A percentile compares a stretch with the other conserved stretches of the same genome.
These are phyloP conservation scores for Chrysochloris asiatica DNA, from an alignment of 2,113 vertebrate genomes.

Conservation along the genomic window DNA sequence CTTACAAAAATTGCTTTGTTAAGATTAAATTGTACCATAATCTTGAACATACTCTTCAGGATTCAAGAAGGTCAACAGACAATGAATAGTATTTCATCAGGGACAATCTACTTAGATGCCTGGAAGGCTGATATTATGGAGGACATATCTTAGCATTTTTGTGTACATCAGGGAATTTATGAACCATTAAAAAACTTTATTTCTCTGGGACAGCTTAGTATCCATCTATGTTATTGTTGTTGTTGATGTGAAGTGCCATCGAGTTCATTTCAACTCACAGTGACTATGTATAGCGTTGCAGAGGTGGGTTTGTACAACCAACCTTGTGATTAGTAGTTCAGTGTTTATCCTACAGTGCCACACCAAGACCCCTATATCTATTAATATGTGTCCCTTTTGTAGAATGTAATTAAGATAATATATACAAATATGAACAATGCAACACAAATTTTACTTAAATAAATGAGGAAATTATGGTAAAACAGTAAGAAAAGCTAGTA, in stretches of 20 bases:
- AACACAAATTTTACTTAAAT: background rate
- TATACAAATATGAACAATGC: constrained; percentile 11
- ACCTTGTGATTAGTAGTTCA: no score
- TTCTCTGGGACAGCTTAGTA: background rate
- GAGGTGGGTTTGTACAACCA: no score
- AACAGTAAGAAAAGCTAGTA: constrained; percentile 16
- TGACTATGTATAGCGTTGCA: no score
- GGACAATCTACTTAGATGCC: background rate
- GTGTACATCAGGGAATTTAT: background rate
- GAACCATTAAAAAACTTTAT: background rate
- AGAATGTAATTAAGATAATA: background rate
- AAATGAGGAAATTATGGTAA: background rate
- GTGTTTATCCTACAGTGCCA: no score
- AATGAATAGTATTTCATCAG: background rate
- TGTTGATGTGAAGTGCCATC: no score
- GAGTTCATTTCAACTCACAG: no score
- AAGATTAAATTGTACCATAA: background rate
- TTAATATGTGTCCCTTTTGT: background rate
- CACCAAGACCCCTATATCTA: no score
- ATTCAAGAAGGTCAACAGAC: background rate
- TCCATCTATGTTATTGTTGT: no score
- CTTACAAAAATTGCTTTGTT: background rate
- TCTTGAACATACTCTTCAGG: background rate
- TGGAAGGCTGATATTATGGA: background rate
- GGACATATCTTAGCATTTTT: background rate